Base-by-base conservation (phyloP, 1,140 invertebrate genomes). In the Drosophila tristis region DNA sequence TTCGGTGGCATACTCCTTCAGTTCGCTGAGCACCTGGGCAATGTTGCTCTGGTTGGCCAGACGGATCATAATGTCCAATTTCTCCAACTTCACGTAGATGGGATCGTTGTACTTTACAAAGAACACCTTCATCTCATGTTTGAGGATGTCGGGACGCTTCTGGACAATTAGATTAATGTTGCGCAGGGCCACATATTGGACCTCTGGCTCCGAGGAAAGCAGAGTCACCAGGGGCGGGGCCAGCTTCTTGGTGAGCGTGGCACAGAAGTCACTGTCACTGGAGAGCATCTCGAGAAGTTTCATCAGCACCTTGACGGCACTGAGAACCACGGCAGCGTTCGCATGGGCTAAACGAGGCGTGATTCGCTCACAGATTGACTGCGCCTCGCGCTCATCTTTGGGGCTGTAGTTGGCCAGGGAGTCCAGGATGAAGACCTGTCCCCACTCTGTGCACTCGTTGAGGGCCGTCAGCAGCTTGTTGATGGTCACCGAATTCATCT, bases 71-170 rank as follows among this genome's bases (percentile, higher is more conserved):
- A 99, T 99, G 91, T 99, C 99, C 82, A 99, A 91, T 92, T 99
- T 99, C 92, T 99, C 99, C 54, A 99, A 94, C 93, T 99, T 99
- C 4, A 99, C 99, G 93, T 99, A 99, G 92, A 99, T 99, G 7
- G 99, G 99, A 94, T 99, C 99, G 92, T 99, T 99, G 93, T 99
- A 99, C 90, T 99, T 99, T 13, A 99, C 99, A 92, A 99, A 99
- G 93, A 99, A 99, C 29, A 96, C 99, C 94, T 99, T 99, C 98
- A 99, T 99, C 93, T 99, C 99, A 89, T 99, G 98, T 92, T 99
- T 99, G n/a, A 99, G 92, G 75, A 99, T 99, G 72, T 99, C 99
- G 0, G 98, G 98, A 57, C 99, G 94, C 92, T 99, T 99, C 92
- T 99, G 99, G 16, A 99, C 99, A 80, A 99, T 99, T 2, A 99